A percentile compares a stretch with the other conserved stretches of the same genome.
Evolutionary conservation across 2,888 invertebrate species (phyloP).

Genomic region (Platerodrilus igneus): DNA sequence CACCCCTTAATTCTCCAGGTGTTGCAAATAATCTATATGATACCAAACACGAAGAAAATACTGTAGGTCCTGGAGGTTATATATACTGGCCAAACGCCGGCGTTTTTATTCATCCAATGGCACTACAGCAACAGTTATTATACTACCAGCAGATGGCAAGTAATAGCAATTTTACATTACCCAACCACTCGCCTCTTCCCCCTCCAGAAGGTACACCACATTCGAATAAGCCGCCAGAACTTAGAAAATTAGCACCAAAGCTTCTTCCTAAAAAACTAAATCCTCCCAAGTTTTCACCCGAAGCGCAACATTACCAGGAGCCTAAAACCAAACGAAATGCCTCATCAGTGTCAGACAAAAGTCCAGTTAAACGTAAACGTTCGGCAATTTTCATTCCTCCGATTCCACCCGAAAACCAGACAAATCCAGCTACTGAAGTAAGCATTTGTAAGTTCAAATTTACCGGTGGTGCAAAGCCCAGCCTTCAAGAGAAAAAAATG

Average conservation of each 20-base stretch:
- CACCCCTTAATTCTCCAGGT: conserved; percentile 35
- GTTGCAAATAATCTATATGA: conserved; percentile 39
- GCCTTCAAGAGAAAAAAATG: conserved; percentile 87
- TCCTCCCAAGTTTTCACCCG: conserved; percentile 27
- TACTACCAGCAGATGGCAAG: conserved; percentile 73
- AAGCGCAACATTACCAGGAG: conserved; percentile 52
- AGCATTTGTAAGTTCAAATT: conserved; percentile 89
- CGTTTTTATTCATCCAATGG: conserved; percentile 69
- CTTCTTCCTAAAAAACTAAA: conserved; percentile 34
- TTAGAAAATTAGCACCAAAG: conserved; percentile 46
- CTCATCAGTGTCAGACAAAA: conserved; percentile 39
- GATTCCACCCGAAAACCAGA: conserved; percentile 67
- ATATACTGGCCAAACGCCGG: conserved; percentile 69
- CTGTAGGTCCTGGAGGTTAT: conserved; percentile 50
- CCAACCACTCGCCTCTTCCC: conserved; percentile 36
- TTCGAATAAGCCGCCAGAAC: conserved; percentile 30
- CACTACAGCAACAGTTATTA: conserved; percentile 64
- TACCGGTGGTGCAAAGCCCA: conserved; percentile 85
- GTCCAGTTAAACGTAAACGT: conserved; percentile 67
- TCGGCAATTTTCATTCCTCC: conserved; percentile 83
- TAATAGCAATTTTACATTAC: conserved; percentile 41
- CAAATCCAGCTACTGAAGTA: conserved; percentile 74
- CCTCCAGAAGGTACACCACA: conserved; percentile 28
- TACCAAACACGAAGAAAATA: conserved; percentile 45
- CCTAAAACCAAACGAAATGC: conserved; percentile 47